These are phyloP conservation scores for Umimayanthus chanpuru DNA, from an alignment of 92 coral and sea anemone genomes.

Conservation along the genomic window DNA sequence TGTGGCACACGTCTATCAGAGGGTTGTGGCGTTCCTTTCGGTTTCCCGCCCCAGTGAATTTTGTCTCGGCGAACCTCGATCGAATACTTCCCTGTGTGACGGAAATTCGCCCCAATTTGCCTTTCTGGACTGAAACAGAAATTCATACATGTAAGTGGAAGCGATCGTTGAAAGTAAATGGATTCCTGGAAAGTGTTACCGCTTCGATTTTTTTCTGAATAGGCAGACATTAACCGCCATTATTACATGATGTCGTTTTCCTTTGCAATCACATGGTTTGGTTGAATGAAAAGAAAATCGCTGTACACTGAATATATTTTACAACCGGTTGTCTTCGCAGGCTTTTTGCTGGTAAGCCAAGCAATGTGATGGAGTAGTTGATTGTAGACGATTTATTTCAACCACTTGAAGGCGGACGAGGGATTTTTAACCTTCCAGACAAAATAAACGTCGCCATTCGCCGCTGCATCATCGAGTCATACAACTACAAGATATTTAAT, in stretches of 20 bases:
- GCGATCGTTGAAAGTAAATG: constrained; percentile 17
- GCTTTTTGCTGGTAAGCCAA: constrained; percentile 27
- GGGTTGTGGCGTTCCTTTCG: constrained; percentile 98
- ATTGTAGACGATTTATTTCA: constrained; percentile 10
- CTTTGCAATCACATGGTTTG: constrained; percentile 87
- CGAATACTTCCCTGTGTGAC: constrained; percentile 79
- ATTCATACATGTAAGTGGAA: constrained; percentile 51
- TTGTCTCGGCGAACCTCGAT: constrained; percentile 76
- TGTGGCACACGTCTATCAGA: constrained; percentile 98
- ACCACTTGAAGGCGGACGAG: constrained; percentile 40
- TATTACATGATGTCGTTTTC: constrained; percentile 90
- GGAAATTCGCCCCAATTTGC: constrained; percentile 69
- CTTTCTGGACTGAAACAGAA: constrained; percentile 59
- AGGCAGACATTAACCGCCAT: constrained; percentile 94
- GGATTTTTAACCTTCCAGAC: constrained; percentile 68
- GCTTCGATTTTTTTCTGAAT: constrained; percentile 47
- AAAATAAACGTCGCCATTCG: constrained; percentile 81
- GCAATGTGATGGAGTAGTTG: constrained; percentile 34
- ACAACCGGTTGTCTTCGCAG: constrained; percentile 44
- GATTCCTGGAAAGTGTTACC: constrained; percentile 27
- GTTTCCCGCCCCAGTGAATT: constrained; percentile 98
- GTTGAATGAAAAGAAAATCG: constrained; percentile 77
- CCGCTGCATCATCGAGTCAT: constrained; percentile 60
- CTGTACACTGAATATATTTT: constrained; percentile 49
- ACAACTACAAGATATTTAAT: constrained; percentile 19